These are phyloP conservation scores for Athetis lepigone DNA, from an alignment of 2,888 invertebrate species.

Conservation along the genomic window DNA sequence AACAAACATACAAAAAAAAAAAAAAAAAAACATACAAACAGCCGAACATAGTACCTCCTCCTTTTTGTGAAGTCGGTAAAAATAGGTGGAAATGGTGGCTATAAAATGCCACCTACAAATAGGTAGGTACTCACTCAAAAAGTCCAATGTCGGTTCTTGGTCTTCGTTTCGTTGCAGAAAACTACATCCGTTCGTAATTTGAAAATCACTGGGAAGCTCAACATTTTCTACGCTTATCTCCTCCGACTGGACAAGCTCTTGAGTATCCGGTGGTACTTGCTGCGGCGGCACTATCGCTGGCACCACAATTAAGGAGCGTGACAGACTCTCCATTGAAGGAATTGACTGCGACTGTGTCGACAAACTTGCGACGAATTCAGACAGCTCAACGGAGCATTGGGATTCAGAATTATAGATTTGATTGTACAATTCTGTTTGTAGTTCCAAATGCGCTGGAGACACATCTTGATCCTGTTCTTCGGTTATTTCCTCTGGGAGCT, in stretches of 20 bases:
- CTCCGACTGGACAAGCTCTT: not conserved
- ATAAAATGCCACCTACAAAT: too few species aligned
- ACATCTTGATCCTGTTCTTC: conserved; percentile 7
- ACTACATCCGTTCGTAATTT: conserved; percentile 13
- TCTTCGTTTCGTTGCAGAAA: conserved; percentile 1
- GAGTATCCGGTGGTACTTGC: not conserved
- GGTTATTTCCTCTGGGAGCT: conserved; percentile 4
- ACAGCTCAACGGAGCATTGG: conserved; percentile 9
- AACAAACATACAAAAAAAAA: too few species aligned
- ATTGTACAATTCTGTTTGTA: conserved; percentile 32
- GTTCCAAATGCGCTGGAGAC: conserved; percentile 1
- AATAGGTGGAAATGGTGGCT: too few species aligned
- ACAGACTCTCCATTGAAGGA: conserved; percentile 24
- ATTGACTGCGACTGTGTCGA: conserved; percentile 14
- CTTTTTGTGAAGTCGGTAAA: too few species aligned
- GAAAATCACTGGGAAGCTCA: conserved; percentile 8
- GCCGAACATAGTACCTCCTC: too few species aligned
- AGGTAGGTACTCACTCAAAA: conserved; percentile 39
- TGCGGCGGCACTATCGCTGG: conserved; percentile 31
- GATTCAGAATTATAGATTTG: conserved; percentile 32
- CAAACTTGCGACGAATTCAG: not conserved
- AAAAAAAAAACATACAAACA: too few species aligned
- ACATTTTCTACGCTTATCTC: not conserved
- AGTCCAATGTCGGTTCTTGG: conserved; percentile 2
- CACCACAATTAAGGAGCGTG: conserved; percentile 27